Base-by-base conservation (phyloP, 2,888 invertebrate species). In the Acheta domesticus region DNA sequence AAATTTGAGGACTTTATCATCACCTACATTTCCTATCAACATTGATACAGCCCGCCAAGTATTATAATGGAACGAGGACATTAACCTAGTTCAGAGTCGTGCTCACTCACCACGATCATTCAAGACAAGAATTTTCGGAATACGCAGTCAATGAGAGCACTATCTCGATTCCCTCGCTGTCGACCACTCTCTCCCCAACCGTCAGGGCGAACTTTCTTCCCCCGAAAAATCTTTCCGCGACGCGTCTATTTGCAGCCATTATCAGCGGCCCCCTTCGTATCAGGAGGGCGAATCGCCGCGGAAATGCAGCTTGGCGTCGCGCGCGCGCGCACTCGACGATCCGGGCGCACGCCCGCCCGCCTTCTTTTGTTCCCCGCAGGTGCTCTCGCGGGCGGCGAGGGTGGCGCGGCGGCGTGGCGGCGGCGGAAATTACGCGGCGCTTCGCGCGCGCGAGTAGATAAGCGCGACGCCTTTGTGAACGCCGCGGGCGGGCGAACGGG, bases 191-290 rank as follows among this genome's bases (percentile, higher is more conserved):
- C 36, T 8, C 8, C 4, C 36, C 36, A 8, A 8, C 36, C 36
- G 8, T 8, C 36, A 36, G 8, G 36, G 36, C 36, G 8, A 36
- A 36, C 36, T 36, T 36, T 36, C 36, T 36, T 36, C 36, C 36
- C 0, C 36, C 36, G 36, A n/a, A 62, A 62, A 62, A 62, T 62
- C 62, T 62, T 62, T 19, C 62, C 16, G 11, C 62, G n/a, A 5
- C 62, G 62, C 62, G 62, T 62, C 62, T 62, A 62, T 62, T 62
- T 62, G 62, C 62, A 62, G 62, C 62, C 62, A 62, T 62, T 62
- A 62, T 62, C 62, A 62, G 16, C 62, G n/a, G n/a, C 62, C n/a
- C 4, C 62, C 36, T 8, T 4, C 62, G 62, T 62, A 62, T 62
- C 62, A 36, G 62, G 62, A 8, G 3, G 62, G 62, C 62, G 62